Base-by-base conservation (phyloP, 1,140 invertebrate genomes). In the Apis laboriosa region DNA sequence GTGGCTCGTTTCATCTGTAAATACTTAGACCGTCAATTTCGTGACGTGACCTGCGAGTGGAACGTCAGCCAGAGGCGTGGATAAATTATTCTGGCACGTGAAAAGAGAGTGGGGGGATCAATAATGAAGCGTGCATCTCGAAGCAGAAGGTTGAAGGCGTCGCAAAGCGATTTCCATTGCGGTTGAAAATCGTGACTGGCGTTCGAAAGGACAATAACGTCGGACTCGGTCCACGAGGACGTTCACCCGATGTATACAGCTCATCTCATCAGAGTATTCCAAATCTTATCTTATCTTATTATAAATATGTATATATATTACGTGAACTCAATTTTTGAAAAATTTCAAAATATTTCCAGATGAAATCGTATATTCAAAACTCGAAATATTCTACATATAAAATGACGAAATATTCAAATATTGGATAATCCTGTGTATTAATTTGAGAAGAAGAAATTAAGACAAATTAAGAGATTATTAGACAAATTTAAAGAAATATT, bases 231-330 rank as follows among this genome's bases (percentile, higher is more conserved):
- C 60, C 66, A 70, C 80, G 77, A 63, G 84, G n/a, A 79, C 75
- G 49, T 87, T 86, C 55, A 79, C 71, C 76, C 68, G 75, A 76
- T 60, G 28, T 75, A 86, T 72, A 73, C 34, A 55, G 53, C n/a
- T 34, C 66, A 78, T 8, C 17, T 17, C 55, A 11, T 56, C 55
- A 17, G 8, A 56, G 8, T 56, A 56, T 56, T 56, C 5, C 34
- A 7, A 43, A 43, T 5, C 34, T 7, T n/a, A n/a, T n/a, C n/a
- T n/a, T n/a, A n/a, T n/a, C n/a, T 43, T 43, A 43, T 43, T 7
- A 43, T 43, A 43, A 43, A 43, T 43, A 43, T 43, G 2, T 43
- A 4, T 43, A 7, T 43, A 43, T 43, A 34, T 34, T 34, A 34
- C 34, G 3, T 34, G 34, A 2, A 28, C 2, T 34, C 34, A 34